These are phyloP conservation scores for Amazona guildingii DNA, from an alignment of 2,113 vertebrate species.

Conservation along the genomic window DNA sequence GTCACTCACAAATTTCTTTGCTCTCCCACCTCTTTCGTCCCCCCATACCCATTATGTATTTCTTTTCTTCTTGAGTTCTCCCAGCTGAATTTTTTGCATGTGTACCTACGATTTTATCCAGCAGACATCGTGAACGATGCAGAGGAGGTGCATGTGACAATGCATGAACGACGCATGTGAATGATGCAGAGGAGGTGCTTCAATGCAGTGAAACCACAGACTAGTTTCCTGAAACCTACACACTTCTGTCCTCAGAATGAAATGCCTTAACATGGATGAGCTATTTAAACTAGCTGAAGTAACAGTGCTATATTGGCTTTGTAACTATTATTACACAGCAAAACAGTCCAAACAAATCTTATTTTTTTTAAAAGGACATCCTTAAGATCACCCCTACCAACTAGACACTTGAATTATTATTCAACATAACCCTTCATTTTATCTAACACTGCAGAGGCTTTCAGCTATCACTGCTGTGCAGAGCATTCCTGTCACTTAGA, in stretches of 20 bases:
- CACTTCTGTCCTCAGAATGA: not conserved
- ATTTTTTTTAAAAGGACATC: not conserved
- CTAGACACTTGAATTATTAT: not conserved
- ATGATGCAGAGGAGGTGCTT: not conserved
- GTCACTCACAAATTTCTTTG: not conserved
- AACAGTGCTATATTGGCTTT: not conserved
- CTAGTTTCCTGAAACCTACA: not conserved
- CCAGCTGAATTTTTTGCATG: not conserved
- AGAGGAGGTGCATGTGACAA: not conserved
- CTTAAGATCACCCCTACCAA: not conserved
- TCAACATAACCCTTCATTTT: not conserved
- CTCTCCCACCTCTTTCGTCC: not conserved
- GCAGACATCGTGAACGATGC: not conserved
- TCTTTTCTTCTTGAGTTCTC: not conserved
- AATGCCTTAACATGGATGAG: not conserved
- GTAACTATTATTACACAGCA: not conserved
- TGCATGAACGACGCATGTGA: not conserved
- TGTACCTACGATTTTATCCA: not conserved
- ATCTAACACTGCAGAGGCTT: not conserved
- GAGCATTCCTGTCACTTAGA: not conserved
- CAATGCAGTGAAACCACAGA: not conserved
- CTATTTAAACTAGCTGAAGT: not conserved
- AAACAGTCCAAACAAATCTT: not conserved
- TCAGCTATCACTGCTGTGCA: not conserved
- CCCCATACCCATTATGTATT: not conserved